Conservation (phyloP, 2,888 invertebrate genomes). For the Pterobdella sp. region DNA sequence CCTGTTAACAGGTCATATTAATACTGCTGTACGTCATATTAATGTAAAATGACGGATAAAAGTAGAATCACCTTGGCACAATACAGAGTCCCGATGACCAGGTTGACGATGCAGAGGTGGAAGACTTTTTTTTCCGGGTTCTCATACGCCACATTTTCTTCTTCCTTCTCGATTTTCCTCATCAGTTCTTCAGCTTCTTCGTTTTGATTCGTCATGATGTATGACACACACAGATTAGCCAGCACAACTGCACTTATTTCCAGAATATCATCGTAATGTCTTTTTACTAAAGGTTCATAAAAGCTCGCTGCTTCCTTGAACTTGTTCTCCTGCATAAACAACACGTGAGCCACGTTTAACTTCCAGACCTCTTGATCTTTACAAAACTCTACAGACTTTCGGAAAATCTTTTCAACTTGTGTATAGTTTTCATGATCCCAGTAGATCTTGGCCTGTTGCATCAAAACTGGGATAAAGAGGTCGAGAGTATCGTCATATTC, state of each 20-base stretch:
- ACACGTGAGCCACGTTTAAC: conserved; percentile 91
- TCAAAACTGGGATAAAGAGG: conserved; percentile 78
- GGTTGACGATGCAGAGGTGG: conserved; percentile 93
- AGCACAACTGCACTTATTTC: conserved; percentile 93
- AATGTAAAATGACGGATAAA: background rate
- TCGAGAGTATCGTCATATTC: conserved; percentile 85
- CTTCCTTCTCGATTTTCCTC: conserved; percentile 96
- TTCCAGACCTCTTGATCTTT: conserved; percentile 95
- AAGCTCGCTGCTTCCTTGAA: conserved; percentile 95
- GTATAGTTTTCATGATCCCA: conserved; percentile 94
- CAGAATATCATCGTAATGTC: conserved; percentile 82
- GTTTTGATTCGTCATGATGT: conserved; percentile 97
- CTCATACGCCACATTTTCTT: conserved; percentile 81
- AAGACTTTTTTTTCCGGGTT: conserved; percentile 86
- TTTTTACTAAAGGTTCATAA: conserved; percentile 93
- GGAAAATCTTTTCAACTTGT: conserved; percentile 91
- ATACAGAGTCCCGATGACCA: conserved; percentile 83
- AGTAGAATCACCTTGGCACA: conserved; percentile 27
- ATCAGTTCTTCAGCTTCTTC: conserved; percentile 96
- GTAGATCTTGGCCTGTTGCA: conserved; percentile 97
- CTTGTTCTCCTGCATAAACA: conserved; percentile 98
- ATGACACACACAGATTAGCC: conserved; percentile 95
- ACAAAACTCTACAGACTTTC: conserved; percentile 94
- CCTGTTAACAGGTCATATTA: no score
- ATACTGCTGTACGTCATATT: background rate